Evolutionary conservation across 2,888 invertebrate species (phyloP).

Genomic region (Drosophila villosipedis): DNA sequence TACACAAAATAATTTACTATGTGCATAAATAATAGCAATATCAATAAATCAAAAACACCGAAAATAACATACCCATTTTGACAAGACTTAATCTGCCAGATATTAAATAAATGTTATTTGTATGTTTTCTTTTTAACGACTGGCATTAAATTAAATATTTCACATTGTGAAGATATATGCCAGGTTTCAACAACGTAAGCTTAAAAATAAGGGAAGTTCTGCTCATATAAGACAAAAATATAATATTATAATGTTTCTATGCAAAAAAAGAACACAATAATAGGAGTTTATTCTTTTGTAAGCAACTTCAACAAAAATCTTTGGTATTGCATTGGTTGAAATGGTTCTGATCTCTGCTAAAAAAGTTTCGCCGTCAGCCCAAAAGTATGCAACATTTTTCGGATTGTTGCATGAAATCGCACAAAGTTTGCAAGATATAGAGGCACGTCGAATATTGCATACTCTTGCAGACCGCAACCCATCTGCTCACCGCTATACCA

Average conservation of each 20-base stretch:
- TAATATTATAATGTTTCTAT: not conserved
- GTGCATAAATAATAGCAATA: not conserved
- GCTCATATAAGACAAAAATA: not conserved
- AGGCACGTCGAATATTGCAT: not conserved
- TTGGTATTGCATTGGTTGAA: too few species aligned
- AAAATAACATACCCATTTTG: not conserved
- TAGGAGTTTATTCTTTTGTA: not conserved
- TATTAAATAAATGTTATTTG: not conserved
- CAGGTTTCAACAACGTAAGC: not conserved
- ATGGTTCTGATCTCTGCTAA: slow-evolving; percentile 1
- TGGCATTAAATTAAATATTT: not conserved
- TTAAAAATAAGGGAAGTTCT: not conserved
- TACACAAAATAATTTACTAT: not conserved
- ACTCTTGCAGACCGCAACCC: not conserved
- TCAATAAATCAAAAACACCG: not conserved
- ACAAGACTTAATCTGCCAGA: not conserved
- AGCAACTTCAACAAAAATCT: not conserved
- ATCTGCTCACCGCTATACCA: not conserved
- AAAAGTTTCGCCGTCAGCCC: not conserved
- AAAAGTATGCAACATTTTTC: slow-evolving; percentile 24
- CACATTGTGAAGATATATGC: not conserved
- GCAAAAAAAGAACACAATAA: not conserved
- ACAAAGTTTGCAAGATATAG: not conserved
- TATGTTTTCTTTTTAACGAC: not conserved
- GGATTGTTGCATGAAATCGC: rapidly evolving